Evolutionary conservation across 2,797 vertebrate genomes (phyloP).

Genomic region (Spinibarbus caldwelli): DNA sequence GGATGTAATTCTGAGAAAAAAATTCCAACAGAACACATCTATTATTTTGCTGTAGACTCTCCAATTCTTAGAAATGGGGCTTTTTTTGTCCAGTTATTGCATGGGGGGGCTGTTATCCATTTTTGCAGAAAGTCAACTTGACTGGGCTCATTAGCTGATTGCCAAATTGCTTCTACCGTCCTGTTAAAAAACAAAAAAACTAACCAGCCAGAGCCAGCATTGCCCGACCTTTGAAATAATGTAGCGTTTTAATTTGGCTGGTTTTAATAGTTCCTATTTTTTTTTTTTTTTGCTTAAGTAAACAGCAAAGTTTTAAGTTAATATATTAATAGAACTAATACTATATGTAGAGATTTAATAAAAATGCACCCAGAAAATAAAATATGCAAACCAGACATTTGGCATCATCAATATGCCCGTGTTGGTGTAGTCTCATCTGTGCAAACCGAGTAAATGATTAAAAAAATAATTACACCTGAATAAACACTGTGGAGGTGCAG

Average conservation of each 20-base stretch:
- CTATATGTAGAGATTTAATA: not conserved
- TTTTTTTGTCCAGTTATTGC: not conserved
- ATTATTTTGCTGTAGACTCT: not conserved
- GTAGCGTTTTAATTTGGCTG: not conserved
- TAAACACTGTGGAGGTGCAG: conserved; percentile 4
- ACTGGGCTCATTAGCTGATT: conserved; percentile 17
- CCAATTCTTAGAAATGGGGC: not conserved
- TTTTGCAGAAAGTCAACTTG: too few species aligned
- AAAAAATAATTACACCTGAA: conserved; percentile 5
- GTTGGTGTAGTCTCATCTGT: conserved; percentile 10
- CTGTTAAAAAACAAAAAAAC: conserved; percentile 14
- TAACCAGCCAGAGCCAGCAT: not conserved
- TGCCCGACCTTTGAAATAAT: conserved; percentile 14
- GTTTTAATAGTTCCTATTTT: conserved; percentile 14
- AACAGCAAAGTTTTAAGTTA: not conserved
- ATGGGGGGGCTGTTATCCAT: not conserved
- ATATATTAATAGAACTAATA: not conserved
- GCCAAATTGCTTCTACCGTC: not conserved
- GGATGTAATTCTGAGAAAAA: not conserved
- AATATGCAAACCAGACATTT: conserved; percentile 15
- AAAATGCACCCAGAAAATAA: conserved; percentile 6
- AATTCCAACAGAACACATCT: not conserved
- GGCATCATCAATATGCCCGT: not conserved
- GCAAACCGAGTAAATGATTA: not conserved
- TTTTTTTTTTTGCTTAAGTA: not conserved